Percentiles rank a stretch among this genome's conserved stretches.
Conservation (phyloP, 2,113 vertebrate genomes). For the Symphodus melops region DNA sequence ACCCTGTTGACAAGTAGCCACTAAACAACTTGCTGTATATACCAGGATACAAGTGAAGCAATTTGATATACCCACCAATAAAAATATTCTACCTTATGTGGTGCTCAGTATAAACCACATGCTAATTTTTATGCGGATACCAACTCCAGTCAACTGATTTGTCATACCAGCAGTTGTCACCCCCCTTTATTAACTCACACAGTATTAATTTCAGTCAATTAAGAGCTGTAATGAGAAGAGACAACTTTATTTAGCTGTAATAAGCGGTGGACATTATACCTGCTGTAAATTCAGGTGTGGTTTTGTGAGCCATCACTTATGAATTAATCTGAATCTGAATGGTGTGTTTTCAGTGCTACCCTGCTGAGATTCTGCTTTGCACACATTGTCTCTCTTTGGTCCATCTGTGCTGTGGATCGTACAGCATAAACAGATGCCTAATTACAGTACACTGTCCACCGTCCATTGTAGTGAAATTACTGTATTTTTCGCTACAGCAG, state of each 20-base stretch:
- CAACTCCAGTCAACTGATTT: background rate
- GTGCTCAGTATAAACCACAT: conserved; percentile 13
- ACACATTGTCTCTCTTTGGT: conserved; percentile 40
- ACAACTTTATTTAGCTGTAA: conserved; percentile 14
- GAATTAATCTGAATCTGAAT: conserved; percentile 16
- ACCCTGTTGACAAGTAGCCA: no score
- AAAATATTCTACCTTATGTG: background rate
- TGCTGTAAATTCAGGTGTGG: conserved; percentile 41
- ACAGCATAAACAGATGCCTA: conserved; percentile 47
- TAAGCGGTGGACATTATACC: background rate
- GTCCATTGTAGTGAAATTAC: conserved; percentile 45
- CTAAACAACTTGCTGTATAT: no score
- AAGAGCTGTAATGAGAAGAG: conserved; percentile 13
- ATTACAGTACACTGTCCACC: conserved; percentile 54
- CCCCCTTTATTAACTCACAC: conserved; percentile 1
- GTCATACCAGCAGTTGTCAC: background rate
- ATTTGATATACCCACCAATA: no score
- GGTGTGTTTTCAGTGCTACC: conserved; percentile 12
- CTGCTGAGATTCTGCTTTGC: conserved; percentile 29
- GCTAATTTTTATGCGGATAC: background rate
- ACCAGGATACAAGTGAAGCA: no score
- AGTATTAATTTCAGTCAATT: conserved; percentile 19
- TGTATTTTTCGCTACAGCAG: conserved; percentile 20
- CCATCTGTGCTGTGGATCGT: conserved; percentile 29
- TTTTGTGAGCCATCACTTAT: conserved; percentile 3